These are phyloP conservation scores for Epizoanthus scotinus DNA, from an alignment of 92 coral and sea anemone genomes.

Conservation along the genomic window DNA sequence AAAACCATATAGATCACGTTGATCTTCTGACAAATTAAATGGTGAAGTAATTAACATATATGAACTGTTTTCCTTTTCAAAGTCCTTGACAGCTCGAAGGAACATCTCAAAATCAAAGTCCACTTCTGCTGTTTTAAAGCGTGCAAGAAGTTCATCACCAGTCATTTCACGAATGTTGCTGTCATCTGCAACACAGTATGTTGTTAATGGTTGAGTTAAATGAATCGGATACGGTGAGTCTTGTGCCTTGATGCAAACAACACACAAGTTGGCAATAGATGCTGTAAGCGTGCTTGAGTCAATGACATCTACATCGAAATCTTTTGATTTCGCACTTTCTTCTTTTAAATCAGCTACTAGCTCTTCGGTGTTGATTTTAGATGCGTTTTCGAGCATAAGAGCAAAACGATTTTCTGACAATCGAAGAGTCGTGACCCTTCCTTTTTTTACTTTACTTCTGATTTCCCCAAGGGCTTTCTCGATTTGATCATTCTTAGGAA, in stretches of 20 bases:
- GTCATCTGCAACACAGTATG: conserved; percentile 40
- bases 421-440: conserved; percentile 33
- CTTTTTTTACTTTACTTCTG: background rate
- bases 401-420: conserved; percentile 45
- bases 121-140: conserved; percentile 41
- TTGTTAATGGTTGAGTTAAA: conserved; percentile 54
- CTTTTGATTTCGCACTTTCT: conserved; percentile 36
- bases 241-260: conserved; percentile 56
- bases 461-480: background rate
- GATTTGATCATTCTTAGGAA: background rate
- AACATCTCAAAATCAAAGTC: conserved; percentile 58
- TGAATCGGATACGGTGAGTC: conserved; percentile 77
- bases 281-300: conserved; percentile 32
- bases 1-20: conserved; percentile 68
- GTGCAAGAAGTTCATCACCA: conserved; percentile 37
- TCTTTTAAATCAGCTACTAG: conserved; percentile 45
- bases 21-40: conserved; percentile 42
- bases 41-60: conserved; percentile 68
- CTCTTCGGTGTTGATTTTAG: conserved; percentile 47
- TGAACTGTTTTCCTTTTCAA: conserved; percentile 57
- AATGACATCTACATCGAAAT: conserved; percentile 22
- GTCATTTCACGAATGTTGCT: conserved; percentile 45
- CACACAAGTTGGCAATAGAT: conserved; percentile 40
- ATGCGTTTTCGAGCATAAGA: conserved; percentile 36
- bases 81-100: conserved; percentile 51